These are phyloP conservation scores for Ceyx melanurus DNA, from an alignment of 2,113 vertebrate species.

Conservation along the genomic window DNA sequence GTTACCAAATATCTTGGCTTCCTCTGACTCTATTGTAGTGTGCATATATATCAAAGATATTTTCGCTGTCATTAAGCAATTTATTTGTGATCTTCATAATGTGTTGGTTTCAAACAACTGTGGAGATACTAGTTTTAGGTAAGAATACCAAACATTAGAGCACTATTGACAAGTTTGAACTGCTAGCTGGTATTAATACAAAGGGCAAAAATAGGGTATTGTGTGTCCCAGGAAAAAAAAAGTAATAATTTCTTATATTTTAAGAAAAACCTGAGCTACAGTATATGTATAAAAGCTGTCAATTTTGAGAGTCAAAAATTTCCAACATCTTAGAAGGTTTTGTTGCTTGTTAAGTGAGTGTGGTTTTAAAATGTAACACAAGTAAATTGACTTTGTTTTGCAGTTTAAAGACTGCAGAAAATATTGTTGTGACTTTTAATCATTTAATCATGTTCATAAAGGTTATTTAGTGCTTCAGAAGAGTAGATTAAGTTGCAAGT, in stretches of 20 bases:
- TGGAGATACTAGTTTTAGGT: background rate
- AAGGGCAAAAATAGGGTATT: background rate
- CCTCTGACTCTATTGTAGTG: background rate
- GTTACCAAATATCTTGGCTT: background rate
- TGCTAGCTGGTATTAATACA: background rate
- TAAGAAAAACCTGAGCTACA: background rate
- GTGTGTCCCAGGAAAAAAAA: background rate
- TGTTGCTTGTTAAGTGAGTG: background rate
- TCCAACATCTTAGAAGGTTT: background rate
- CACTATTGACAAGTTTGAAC: background rate
- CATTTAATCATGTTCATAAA: background rate
- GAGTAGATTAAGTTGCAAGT: background rate
- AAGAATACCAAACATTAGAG: background rate
- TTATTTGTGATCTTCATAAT: background rate
- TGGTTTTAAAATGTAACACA: background rate
- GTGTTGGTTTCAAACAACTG: background rate
- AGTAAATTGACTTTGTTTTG: background rate
- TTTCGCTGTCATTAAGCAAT: background rate
- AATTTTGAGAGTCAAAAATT: background rate
- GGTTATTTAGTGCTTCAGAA: background rate
- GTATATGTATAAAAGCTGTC: background rate
- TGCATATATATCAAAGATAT: background rate
- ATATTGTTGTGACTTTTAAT: background rate
- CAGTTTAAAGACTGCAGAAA: background rate
- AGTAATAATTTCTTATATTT: background rate